Evolutionary conservation across 2,888 invertebrate genomes (phyloP).

Genomic region (Tiliacea aurago): DNA sequence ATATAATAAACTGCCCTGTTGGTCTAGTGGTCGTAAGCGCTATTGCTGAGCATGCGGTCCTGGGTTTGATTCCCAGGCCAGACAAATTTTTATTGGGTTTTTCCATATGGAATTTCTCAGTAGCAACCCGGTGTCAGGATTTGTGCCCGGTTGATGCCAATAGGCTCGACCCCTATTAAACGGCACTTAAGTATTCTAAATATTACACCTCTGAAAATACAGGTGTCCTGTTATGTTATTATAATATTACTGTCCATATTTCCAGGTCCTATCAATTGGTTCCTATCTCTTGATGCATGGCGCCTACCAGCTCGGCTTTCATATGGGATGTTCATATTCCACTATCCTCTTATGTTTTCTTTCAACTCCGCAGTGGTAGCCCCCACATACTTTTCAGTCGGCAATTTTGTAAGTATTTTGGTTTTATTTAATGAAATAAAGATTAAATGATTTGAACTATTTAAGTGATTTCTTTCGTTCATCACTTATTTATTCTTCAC

Average conservation of each 20-base stretch:
- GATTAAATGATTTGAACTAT: background rate
- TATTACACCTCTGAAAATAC: too few relatives aligned
- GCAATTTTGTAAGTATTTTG: conserved; percentile 39
- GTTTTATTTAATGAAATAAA: background rate
- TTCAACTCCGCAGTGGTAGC: conserved; percentile 29
- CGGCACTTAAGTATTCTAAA: too few relatives aligned
- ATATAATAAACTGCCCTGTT: too few relatives aligned
- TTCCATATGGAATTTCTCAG: too few relatives aligned
- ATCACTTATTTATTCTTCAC: too few relatives aligned
- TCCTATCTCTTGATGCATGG: conserved; percentile 79
- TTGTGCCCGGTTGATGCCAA: too few relatives aligned
- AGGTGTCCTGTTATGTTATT: background rate
- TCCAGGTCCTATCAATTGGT: conserved; percentile 68
- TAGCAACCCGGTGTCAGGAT: too few relatives aligned
- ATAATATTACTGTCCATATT: background rate
- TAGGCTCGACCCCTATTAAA: too few relatives aligned
- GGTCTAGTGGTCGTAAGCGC: too few relatives aligned
- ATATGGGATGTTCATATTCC: conserved; percentile 84
- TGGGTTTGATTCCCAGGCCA: too few relatives aligned
- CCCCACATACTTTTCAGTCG: conserved; percentile 45
- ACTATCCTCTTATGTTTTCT: conserved; percentile 68
- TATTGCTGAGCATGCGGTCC: too few relatives aligned
- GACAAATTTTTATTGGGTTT: too few relatives aligned
- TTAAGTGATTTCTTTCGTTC: background rate
- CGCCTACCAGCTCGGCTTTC: conserved; percentile 69